These are phyloP conservation scores for Eristalis pertinax DNA, from an alignment of 2,888 invertebrate genomes.

Conservation along the genomic window DNA sequence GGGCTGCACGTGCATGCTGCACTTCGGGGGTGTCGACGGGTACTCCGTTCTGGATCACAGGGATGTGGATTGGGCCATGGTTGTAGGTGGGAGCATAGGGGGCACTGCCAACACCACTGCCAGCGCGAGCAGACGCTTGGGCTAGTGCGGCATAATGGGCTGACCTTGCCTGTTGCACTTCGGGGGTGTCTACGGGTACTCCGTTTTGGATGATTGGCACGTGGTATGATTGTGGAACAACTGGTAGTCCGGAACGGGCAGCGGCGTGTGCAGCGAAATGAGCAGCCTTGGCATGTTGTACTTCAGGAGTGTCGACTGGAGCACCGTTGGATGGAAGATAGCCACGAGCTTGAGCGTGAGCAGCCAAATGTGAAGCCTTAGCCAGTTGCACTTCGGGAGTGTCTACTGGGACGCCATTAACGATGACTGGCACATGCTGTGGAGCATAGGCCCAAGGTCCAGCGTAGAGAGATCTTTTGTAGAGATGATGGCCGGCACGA, in stretches of 20 bases:
- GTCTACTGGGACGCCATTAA: conserved; percentile 82
- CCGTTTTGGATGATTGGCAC: conserved; percentile 81
- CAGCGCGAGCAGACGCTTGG: conserved; percentile 76
- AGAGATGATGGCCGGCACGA: conserved; percentile 80
- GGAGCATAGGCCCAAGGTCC: conserved; percentile 75
- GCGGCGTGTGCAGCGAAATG: conserved; percentile 81
- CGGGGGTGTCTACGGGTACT: conserved; percentile 82
- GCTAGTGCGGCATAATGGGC: conserved; percentile 80
- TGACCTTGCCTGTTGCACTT: conserved; percentile 82
- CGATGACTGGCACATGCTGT: conserved; percentile 79
- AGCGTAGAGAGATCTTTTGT: conserved; percentile 81
- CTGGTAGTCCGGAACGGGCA: conserved; percentile 75
- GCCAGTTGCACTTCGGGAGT: conserved; percentile 83
- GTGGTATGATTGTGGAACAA: conserved; percentile 77
- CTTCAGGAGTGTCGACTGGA: conserved; percentile 82
- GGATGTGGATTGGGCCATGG: conserved; percentile 81
- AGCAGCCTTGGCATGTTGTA: conserved; percentile 80
- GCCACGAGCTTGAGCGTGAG: conserved; percentile 79
- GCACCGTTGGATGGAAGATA: conserved; percentile 76
- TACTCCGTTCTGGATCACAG: conserved; percentile 82
- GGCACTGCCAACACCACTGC: conserved; percentile 64
- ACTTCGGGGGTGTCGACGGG: conserved; percentile 83
- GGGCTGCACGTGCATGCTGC: conserved; percentile 81
- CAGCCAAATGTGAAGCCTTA: conserved; percentile 81
- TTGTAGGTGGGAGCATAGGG: conserved; percentile 77